These are phyloP conservation scores for Zoanthus sociatus DNA, from an alignment of 92 coral and sea anemone genomes.

Conservation along the genomic window DNA sequence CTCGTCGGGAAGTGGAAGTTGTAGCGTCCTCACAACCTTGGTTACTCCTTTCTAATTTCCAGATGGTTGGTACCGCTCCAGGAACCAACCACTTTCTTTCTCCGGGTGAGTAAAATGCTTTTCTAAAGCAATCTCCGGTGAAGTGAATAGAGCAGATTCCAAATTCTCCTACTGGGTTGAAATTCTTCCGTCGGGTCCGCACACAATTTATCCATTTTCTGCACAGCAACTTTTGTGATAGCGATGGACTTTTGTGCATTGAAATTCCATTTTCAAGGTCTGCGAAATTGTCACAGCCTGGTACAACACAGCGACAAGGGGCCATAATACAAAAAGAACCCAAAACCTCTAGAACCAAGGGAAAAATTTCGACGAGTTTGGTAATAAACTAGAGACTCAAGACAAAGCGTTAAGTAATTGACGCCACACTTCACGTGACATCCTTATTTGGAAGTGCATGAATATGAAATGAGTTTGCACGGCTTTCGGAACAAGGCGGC, in stretches of 20 bases:
- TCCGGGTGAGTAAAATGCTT: no score
- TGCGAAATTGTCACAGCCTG: constrained; percentile 9
- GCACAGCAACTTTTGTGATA: neutral
- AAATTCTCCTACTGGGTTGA: constrained; percentile 14
- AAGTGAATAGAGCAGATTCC: neutral
- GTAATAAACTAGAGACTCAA: constrained; percentile 21
- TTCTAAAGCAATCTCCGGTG: no score
- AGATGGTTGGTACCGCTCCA: no score
- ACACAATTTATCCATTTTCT: neutral
- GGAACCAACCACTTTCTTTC: no score
- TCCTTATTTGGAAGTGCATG: constrained; percentile 15
- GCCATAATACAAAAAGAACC: neutral
- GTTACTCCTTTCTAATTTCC: no score
- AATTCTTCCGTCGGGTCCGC: neutral
- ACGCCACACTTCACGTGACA: neutral
- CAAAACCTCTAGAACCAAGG: neutral
- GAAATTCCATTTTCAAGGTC: constrained; percentile 13
- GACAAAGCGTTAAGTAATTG: constrained; percentile 2
- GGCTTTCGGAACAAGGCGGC: neutral
- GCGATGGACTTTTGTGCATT: constrained; percentile 12
- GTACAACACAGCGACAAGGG: constrained; percentile 9
- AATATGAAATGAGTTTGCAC: neutral
- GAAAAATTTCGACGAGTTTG: neutral
- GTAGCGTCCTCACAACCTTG: no score
- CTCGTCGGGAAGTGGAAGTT: no score